Evolutionary conservation across 2,888 invertebrate genomes (phyloP).

Genomic region (Celastrina argiolus): DNA sequence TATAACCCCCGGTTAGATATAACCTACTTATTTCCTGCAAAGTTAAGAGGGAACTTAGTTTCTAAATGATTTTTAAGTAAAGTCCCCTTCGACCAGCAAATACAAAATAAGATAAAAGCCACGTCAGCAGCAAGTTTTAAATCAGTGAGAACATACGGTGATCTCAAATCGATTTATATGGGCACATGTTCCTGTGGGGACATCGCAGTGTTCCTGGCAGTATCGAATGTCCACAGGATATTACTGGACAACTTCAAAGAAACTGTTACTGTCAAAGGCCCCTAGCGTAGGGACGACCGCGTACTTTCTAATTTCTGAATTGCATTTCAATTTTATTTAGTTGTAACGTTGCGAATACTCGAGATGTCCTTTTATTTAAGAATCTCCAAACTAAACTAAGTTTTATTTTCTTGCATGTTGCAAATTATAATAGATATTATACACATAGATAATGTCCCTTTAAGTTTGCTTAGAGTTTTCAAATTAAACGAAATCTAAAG

Average conservation of each 20-base stretch:
- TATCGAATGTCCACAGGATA: slow-evolving; percentile 5
- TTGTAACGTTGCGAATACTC: no score
- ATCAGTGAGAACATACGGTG: not conserved
- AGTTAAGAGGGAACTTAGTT: no score
- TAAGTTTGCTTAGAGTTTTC: no score
- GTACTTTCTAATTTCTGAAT: not conserved
- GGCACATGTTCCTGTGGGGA: not conserved
- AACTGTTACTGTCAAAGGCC: slow-evolving; percentile 15
- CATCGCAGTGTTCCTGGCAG: slow-evolving; percentile 1
- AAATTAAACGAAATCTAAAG: no score
- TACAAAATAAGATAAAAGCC: not conserved
- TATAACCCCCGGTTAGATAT: no score
- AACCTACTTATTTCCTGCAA: no score
- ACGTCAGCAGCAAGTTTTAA: not conserved
- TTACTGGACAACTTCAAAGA: slow-evolving; percentile 7
- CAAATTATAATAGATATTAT: no score
- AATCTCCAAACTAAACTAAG: no score
- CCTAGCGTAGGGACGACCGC: not conserved
- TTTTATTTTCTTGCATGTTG: no score
- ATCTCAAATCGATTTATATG: not conserved
- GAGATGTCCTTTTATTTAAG: no score
- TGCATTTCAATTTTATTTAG: not conserved
- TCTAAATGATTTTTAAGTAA: not conserved
- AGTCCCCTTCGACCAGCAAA: not conserved
- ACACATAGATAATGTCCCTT: no score